Base-by-base conservation (phyloP, 2,113 vertebrate genomes). In the Cranoglanis bouderius region DNA sequence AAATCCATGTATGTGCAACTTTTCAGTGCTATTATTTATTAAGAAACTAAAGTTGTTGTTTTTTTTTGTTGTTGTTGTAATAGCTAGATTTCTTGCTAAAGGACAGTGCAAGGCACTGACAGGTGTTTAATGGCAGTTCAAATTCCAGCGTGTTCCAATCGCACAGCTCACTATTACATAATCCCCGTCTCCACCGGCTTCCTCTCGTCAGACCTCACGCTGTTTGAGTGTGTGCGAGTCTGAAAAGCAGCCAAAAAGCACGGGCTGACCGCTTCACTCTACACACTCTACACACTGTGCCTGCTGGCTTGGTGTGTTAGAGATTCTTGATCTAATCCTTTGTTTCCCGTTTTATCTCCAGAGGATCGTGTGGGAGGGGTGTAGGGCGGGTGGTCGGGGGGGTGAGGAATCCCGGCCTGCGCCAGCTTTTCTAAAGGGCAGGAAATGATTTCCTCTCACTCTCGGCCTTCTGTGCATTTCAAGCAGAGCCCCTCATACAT, bases 401-500 rank as follows among this genome's bases (percentile, higher is more conserved):
- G 26, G 43, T 1, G 19, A 51, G 49, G 16, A 81, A 35, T 57
- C 65, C 53, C 12, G 18, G 38, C 4, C 53, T 43, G 40, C 65
- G 40, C 53, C 35, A 43, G 40, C 26, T 46, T 84, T 75, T 38
- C 35, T n/a, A 86, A 86, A 61, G 40, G 65, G 65, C 43, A 87
- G 77, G 59, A 83, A 88, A 55, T 53, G 38, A 74, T 83, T 70
- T 88, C 24, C 35, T 57, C 51, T 83, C 63, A 12, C 84, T 81
- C 61, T 84, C 67, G 40, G 87, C 65, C 43, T 86, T 59, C 70
- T 13, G 2, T 87, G 87, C 84, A 89, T 90, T 77, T 86, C 85
- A 85, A 90, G 59, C 70, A 87, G 86, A 85, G 57, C 89, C 85
- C 70, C 67, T 46, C 84, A 59, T 88, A 61, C 51, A 40, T 91